phyloP scores from a whole-genome alignment of 2,888 invertebrate genomes.

The Linyphia triangularis region DNA sequence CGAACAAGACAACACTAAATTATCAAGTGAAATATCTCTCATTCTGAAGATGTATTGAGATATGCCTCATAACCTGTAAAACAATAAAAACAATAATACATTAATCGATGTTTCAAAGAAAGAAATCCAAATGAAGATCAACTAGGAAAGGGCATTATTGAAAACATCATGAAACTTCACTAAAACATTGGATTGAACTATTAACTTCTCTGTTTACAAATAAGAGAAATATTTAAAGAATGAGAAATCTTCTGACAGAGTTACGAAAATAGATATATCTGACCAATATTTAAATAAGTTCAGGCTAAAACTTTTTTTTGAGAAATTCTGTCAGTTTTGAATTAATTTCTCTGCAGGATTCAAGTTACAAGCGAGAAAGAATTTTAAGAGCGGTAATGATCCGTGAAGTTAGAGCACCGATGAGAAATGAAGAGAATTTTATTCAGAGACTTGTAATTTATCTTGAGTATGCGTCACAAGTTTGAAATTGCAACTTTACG shows the following conservation, averaged over 20 bases:
- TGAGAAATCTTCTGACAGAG: neutral
- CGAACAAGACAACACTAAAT: no score
- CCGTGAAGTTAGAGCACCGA: conserved; percentile 18
- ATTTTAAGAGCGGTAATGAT: conserved; percentile 42
- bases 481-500: neutral
- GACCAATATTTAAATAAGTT: conserved; percentile 18
- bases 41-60: no score
- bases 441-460: conserved; percentile 11
- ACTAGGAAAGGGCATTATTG: no score
- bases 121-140: no score
- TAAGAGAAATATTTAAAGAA: neutral
- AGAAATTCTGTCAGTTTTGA: neutral
- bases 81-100: neutral
- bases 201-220: neutral
- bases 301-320: neutral
- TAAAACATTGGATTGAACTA: no score
- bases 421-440: conserved; percentile 11
- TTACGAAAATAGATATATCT: neutral
- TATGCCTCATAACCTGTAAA: no score
- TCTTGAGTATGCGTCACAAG: conserved; percentile 23
- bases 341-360: neutral
- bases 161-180: no score
- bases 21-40: no score
- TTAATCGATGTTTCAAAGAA: neutral
- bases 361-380: neutral